These are phyloP conservation scores for Trachelipus rathkii DNA, from an alignment of 1,140 invertebrate genomes.

Conservation along the genomic window DNA sequence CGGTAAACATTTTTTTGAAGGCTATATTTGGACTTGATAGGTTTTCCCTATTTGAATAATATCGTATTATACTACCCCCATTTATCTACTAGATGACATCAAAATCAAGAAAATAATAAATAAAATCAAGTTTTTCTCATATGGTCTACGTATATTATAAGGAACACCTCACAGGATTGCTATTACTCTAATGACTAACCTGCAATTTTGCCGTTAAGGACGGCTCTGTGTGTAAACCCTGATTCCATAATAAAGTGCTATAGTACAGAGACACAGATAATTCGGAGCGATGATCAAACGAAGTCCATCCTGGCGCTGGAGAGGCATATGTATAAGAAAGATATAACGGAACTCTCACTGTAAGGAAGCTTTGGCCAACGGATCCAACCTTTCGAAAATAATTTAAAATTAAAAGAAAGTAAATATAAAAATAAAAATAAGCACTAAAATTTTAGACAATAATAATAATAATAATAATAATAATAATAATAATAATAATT, in stretches of 20 bases:
- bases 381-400: conserved; percentile 47
- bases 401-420: neutral
- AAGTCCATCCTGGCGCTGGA: conserved; percentile 53
- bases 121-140: no score
- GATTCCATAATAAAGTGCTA: conserved; percentile 51
- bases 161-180: no score
- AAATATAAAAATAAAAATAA: no score
- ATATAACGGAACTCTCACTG: conserved; percentile 53
- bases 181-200: conserved; percentile 7
- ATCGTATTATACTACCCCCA: no score
- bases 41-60: no score
- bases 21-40: no score
- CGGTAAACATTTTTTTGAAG: no score
- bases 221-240: conserved; percentile 50
- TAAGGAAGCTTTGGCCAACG: conserved; percentile 51
- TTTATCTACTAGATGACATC: no score
- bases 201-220: conserved; percentile 48
- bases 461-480: no score
- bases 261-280: conserved; percentile 56
- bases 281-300: conserved; percentile 54
- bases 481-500: no score
- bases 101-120: no score
- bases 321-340: conserved; percentile 53
- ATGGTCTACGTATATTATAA: no score
- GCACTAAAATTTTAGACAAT: neutral